Conservation (phyloP, 2,888 invertebrate species). For the Acleris holmiana region DNA sequence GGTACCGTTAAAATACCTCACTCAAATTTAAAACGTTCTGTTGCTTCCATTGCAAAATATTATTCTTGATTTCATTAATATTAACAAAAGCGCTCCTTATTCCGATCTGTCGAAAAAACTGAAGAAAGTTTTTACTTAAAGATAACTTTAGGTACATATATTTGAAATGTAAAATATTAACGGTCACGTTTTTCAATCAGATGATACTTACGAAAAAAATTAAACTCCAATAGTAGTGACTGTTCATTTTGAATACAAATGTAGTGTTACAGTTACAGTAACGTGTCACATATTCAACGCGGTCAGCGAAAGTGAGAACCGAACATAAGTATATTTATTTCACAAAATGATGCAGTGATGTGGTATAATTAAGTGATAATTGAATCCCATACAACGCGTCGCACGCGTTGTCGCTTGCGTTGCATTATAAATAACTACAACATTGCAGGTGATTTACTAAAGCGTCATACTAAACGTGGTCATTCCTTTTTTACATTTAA, state of each 20-base stretch:
- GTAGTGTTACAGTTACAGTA: constrained; percentile 3
- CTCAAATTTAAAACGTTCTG: constrained; percentile 67
- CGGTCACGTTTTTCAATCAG: neutral
- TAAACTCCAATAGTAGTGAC: constrained; percentile 56
- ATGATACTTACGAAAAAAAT: constrained; percentile 59
- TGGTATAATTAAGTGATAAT: constrained; percentile 16
- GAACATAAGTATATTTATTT: constrained; percentile 3
- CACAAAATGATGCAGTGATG: constrained; percentile 10
- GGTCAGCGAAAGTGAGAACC: constrained; percentile 22
- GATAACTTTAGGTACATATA: neutral
- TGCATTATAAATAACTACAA: no score
- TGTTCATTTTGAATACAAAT: constrained; percentile 48
- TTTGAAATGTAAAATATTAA: neutral
- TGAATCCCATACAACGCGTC: neutral
- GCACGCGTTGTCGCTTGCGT: no score
- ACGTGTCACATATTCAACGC: constrained; percentile 31
- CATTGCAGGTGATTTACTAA: no score
- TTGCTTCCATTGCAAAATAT: constrained; percentile 73
- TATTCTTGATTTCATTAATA: constrained; percentile 71
- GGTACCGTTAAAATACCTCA: constrained; percentile 58
- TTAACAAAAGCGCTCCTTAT: constrained; percentile 67
- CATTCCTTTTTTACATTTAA: no score
- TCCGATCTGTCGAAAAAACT: constrained; percentile 62
- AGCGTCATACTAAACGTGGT: no score
- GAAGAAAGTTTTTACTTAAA: constrained; percentile 4